Conservation (phyloP, 2,113 vertebrate species). For the Osmerus eperlanus region DNA sequence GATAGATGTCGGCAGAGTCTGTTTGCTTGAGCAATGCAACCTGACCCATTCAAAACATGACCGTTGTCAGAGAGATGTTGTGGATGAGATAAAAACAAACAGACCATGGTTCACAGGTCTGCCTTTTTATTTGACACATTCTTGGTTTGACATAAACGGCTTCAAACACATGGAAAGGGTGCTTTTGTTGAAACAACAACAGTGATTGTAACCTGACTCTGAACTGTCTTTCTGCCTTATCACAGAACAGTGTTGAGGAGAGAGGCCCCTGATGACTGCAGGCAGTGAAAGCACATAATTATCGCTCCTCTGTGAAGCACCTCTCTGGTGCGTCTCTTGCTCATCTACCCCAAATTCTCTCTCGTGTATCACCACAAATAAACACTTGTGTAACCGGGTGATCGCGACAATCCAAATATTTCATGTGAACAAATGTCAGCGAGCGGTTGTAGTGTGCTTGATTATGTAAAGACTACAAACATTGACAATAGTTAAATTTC, state of each 20-base stretch:
- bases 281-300: constrained; percentile 32
- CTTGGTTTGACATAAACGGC: not conserved
- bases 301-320: constrained; percentile 30
- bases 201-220: constrained; percentile 33
- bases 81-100: no score
- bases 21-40: no score
- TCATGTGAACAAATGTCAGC: constrained; percentile 13
- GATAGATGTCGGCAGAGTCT: no score
- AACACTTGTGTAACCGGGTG: constrained; percentile 29
- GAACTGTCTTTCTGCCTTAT: constrained; percentile 20
- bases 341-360: constrained; percentile 28
- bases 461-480: constrained; percentile 12
- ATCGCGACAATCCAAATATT: constrained; percentile 23
- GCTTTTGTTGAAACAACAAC: constrained; percentile 11
- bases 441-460: constrained; percentile 29
- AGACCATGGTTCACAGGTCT: no score
- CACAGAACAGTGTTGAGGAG: constrained; percentile 7
- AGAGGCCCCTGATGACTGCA: constrained; percentile 14
- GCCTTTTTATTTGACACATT: no score
- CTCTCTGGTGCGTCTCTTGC: constrained; percentile 28
- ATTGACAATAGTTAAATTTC: not conserved
- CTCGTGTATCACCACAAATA: constrained; percentile 21
- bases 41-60: no score
- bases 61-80: no score
- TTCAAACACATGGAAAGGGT: constrained; percentile 11